These are phyloP conservation scores for Cephus pulcher DNA, from an alignment of 2,888 invertebrate genomes.

Conservation along the genomic window DNA sequence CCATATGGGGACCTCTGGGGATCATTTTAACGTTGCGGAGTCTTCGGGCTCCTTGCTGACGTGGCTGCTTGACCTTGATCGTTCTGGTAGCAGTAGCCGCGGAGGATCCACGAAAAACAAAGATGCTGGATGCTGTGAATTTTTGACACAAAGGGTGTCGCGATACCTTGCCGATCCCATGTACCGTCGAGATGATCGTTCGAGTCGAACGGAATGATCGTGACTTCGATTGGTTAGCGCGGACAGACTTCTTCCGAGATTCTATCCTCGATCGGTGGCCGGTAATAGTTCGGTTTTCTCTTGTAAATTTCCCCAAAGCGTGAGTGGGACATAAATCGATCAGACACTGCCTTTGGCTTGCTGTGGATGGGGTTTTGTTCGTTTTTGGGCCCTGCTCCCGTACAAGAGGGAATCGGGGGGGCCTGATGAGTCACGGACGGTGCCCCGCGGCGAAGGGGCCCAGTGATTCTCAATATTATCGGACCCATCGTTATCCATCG, in stretches of 20 bases:
- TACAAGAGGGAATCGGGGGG: constrained; percentile 64
- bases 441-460: constrained; percentile 60
- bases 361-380: constrained; percentile 52
- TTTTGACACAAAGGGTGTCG: not conserved
- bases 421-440: constrained; percentile 66
- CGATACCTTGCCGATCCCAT: not conserved
- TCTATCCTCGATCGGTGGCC: constrained; percentile 15
- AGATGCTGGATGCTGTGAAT: not conserved
- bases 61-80: not conserved
- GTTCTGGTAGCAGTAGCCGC: not conserved
- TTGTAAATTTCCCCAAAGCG: constrained; percentile 58
- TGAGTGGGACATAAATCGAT: constrained; percentile 63
- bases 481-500: not conserved
- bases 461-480: constrained; percentile 56
- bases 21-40: not conserved
- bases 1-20: not conserved
- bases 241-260: not conserved
- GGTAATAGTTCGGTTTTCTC: constrained; percentile 47
- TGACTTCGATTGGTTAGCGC: not conserved
- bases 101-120: not conserved
- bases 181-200: not conserved
- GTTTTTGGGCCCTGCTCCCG: constrained; percentile 60
- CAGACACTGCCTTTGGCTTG: constrained; percentile 55
- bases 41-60: not conserved
- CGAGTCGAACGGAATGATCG: not conserved